phyloP scores from a whole-genome alignment of 2,797 vertebrate genomes.

The Masticophis lateralis region DNA sequence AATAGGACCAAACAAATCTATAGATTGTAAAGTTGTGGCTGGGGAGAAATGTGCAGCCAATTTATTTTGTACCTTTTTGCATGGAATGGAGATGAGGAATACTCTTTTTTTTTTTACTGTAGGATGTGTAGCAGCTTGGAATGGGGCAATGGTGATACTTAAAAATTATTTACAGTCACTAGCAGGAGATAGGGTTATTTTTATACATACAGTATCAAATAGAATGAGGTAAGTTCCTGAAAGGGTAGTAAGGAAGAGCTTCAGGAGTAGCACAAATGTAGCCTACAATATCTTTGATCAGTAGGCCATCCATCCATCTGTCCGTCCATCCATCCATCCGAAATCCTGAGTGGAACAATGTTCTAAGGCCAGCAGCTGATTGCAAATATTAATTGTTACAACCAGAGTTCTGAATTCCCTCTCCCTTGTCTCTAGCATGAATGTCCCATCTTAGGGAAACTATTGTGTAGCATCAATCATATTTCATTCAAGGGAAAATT shows the following conservation, averaged over 20 bases:
- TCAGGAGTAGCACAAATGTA: neutral
- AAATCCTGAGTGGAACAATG: neutral
- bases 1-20: neutral
- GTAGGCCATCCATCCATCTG: no score
- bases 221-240: neutral
- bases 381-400: neutral
- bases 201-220: neutral
- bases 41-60: neutral
- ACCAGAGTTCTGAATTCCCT: neutral
- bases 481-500: conserved; percentile 26
- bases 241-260: neutral
- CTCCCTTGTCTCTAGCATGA: neutral
- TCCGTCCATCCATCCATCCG: neutral
- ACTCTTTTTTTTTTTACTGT: neutral
- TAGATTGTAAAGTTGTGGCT: neutral
- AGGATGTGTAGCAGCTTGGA: neutral
- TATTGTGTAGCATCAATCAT: neutral
- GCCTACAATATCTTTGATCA: neutral
- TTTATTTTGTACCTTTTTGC: neutral
- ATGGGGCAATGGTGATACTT: neutral
- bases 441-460: neutral
- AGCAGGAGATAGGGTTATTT: neutral
- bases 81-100: neutral
- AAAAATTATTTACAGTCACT: neutral
- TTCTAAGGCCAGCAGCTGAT: neutral